Conservation (phyloP, 2,113 vertebrate genomes). For the Coreoperca whiteheadi region DNA sequence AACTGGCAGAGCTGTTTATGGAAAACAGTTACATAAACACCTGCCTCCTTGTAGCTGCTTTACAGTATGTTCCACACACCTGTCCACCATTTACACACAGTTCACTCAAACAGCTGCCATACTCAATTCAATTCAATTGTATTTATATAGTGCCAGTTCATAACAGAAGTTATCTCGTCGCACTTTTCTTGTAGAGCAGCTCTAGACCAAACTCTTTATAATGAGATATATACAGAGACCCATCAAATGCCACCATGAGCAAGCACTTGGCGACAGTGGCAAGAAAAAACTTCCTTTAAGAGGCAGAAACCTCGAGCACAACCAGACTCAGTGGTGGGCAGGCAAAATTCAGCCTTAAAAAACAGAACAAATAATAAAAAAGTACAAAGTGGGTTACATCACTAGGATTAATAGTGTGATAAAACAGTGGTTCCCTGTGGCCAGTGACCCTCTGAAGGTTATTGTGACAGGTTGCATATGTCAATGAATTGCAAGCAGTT, state of each 20-base stretch:
- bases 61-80: slow-evolving; percentile 31
- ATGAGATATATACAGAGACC: too few species aligned
- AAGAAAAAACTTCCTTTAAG: too few species aligned
- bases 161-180: too few species aligned
- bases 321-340: too few species aligned
- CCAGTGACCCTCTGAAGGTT: background rate
- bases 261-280: too few species aligned
- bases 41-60: slow-evolving; percentile 7
- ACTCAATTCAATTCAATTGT: too few species aligned
- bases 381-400: background rate
- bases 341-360: background rate
- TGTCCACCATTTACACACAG: slow-evolving; percentile 27
- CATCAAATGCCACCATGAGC: too few species aligned
- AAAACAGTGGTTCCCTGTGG: background rate
- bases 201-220: too few species aligned
- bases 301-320: too few species aligned
- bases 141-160: too few species aligned
- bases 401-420: background rate
- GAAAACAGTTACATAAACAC: slow-evolving; percentile 20
- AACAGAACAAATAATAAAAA: background rate
- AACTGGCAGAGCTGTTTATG: slow-evolving; percentile 43
- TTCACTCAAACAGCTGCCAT: slow-evolving; percentile 30
- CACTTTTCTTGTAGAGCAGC: too few species aligned
- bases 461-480: background rate
- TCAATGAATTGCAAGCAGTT: background rate